A percentile compares a stretch with the other conserved stretches of the same genome.
Conservation (phyloP, 2,888 invertebrate species). For the Cistogaster globosa region DNA sequence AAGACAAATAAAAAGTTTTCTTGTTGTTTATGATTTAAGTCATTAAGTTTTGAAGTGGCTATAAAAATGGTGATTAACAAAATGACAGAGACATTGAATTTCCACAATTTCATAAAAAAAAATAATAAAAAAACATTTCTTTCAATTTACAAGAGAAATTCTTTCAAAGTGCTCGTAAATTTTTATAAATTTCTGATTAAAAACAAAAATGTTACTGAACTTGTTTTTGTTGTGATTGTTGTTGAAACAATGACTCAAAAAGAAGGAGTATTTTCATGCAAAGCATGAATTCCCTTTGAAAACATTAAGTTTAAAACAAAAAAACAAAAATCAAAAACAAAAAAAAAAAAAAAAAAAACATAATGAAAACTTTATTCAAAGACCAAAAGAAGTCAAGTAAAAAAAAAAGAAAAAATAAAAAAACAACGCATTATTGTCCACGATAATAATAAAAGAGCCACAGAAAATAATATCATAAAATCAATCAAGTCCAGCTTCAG, state of each 20-base stretch:
- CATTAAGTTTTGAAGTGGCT: constrained; percentile 34
- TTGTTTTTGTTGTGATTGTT: background rate
- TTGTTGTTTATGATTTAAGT: constrained; percentile 21
- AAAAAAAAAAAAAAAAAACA: constrained; percentile 2
- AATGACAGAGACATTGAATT: constrained; percentile 1
- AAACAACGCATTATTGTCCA: constrained; percentile 26
- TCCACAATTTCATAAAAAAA: background rate
- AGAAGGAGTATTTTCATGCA: constrained; percentile 8
- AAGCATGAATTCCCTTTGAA: constrained; percentile 42
- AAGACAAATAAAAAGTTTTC: constrained; percentile 17
- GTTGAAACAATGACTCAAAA: constrained; percentile 29
- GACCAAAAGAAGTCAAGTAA: background rate
- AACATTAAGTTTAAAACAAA: constrained; percentile 39
- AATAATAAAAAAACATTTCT: constrained; percentile 25
- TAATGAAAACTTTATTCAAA: constrained; percentile 50
- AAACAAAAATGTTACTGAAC: constrained; percentile 53
- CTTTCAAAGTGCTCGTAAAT: constrained; percentile 14
- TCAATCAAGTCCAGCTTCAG: constrained; percentile 52
- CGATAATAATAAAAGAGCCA: constrained; percentile 21
- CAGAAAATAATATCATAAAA: constrained; percentile 54
- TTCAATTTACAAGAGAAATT: constrained; percentile 31
- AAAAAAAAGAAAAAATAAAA: background rate
- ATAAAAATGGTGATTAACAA: constrained; percentile 32
- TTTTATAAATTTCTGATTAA: constrained; percentile 6
- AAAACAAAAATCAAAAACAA: background rate